These are phyloP conservation scores for Sebastolobus altivelis DNA, from an alignment of 2,797 vertebrate species.

Conservation along the genomic window DNA sequence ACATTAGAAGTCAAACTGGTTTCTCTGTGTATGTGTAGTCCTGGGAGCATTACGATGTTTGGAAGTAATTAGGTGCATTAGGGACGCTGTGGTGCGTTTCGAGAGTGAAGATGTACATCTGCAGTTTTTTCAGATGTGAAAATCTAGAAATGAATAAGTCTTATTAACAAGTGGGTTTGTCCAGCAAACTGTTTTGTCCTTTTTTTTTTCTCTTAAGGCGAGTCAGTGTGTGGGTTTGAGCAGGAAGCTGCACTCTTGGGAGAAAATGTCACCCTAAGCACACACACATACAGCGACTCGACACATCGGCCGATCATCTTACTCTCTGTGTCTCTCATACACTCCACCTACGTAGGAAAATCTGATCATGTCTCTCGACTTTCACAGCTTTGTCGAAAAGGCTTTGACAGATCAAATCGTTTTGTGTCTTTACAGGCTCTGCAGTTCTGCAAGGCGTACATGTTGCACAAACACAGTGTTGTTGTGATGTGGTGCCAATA, in stretches of 20 bases:
- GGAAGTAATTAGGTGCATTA: slow-evolving; percentile 15
- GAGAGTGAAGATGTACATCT: neutral
- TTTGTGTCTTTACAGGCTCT: slow-evolving; percentile 59
- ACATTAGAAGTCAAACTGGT: slow-evolving; percentile 62
- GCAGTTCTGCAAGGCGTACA: slow-evolving; percentile 65
- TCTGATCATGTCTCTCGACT: slow-evolving; percentile 78
- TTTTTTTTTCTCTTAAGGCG: slow-evolving; percentile 39
- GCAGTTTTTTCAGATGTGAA: neutral
- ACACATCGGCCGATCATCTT: slow-evolving; percentile 73
- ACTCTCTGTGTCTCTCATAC: slow-evolving; percentile 64
- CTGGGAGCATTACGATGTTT: slow-evolving; percentile 19
- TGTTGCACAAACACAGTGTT: slow-evolving; percentile 59
- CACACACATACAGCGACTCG: slow-evolving; percentile 60
- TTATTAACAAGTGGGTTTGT: slow-evolving; percentile 55
- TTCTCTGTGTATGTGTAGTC: slow-evolving; percentile 28
- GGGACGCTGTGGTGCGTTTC: slow-evolving; percentile 4
- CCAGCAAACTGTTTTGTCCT: slow-evolving; percentile 62
- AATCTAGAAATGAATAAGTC: slow-evolving; percentile 3
- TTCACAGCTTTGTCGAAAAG: slow-evolving; percentile 74
- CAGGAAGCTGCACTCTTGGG: slow-evolving; percentile 90
- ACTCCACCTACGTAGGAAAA: slow-evolving; percentile 98
- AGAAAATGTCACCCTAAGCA: slow-evolving; percentile 84
- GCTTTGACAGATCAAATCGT: slow-evolving; percentile 73
- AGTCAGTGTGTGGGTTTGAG: slow-evolving; percentile 86
- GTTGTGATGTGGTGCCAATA: slow-evolving; percentile 59